These are phyloP conservation scores for Autographa pulchrina DNA, from an alignment of 2,888 invertebrate species.

Conservation along the genomic window DNA sequence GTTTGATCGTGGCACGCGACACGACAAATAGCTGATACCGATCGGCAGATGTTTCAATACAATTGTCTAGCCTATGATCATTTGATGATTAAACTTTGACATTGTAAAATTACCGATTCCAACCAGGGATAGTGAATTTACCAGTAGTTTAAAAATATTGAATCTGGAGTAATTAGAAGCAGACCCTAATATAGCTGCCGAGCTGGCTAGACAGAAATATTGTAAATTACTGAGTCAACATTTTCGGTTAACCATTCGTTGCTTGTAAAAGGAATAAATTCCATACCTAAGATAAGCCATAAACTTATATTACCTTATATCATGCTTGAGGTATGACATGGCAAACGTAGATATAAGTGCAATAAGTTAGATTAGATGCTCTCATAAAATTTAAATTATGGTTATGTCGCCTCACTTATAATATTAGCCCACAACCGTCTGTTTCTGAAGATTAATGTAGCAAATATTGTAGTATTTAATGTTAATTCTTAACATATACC, in stretches of 20 bases:
- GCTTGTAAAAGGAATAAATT: constrained; percentile 12
- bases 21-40: constrained; percentile 76
- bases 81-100: constrained; percentile 44
- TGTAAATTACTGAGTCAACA: not conserved
- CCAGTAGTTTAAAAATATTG: no score
- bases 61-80: constrained; percentile 47
- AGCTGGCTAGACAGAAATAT: no score
- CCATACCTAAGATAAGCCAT: not conserved
- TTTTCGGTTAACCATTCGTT: constrained; percentile 9
- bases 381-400: constrained; percentile 10
- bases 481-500: no score
- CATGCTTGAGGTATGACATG: constrained; percentile 13
- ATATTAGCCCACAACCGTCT: not conserved
- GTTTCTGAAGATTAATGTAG: not conserved
- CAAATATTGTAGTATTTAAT: not conserved
- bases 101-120: not conserved
- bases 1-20: constrained; percentile 75
- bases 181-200: no score
- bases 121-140: not conserved
- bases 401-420: not conserved
- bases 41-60: constrained; percentile 78
- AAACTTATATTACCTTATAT: constrained; percentile 19
- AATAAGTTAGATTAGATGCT: not conserved
- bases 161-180: no score
- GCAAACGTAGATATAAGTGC: constrained; percentile 17